These are phyloP conservation scores for Phalacrocorax brasilianus DNA, from an alignment of 2,113 vertebrate species.

Conservation along the genomic window DNA sequence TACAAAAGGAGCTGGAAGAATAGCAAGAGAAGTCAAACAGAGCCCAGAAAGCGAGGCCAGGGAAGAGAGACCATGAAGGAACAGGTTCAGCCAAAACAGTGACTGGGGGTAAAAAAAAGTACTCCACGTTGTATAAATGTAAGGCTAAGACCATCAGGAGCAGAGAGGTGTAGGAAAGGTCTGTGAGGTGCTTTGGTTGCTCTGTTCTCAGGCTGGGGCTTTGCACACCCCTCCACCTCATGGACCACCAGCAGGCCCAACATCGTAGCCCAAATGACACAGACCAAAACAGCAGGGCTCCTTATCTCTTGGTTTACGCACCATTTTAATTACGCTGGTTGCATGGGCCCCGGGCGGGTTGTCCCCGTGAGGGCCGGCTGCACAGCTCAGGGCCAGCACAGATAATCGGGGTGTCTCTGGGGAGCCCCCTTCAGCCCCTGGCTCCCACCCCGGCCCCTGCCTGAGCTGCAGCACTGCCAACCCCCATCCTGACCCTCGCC, in stretches of 20 bases:
- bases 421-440: not conserved
- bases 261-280: not conserved
- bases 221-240: not conserved
- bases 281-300: not conserved
- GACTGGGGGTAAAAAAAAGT: not conserved
- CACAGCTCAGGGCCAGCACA: not conserved
- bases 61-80: not conserved
- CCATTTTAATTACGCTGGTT: not conserved
- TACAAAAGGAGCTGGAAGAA: not conserved
- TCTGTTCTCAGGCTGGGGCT: not conserved
- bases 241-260: not conserved
- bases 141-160: fast-evolving
- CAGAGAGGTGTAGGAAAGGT: not conserved
- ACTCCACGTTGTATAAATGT: not conserved
- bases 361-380: fast-evolving
- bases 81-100: not conserved
- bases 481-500: not conserved
- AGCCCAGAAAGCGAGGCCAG: not conserved
- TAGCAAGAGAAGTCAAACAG: not conserved
- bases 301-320: not conserved
- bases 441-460: not conserved
- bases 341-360: fast-evolving
- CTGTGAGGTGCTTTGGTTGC: not conserved
- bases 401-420: not conserved
- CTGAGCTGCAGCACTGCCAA: not conserved